Evolutionary conservation across 2,888 invertebrate genomes (phyloP), one percentile per base, ranked within the genome.

Genomic region (Aphodius sticticus): DNA sequence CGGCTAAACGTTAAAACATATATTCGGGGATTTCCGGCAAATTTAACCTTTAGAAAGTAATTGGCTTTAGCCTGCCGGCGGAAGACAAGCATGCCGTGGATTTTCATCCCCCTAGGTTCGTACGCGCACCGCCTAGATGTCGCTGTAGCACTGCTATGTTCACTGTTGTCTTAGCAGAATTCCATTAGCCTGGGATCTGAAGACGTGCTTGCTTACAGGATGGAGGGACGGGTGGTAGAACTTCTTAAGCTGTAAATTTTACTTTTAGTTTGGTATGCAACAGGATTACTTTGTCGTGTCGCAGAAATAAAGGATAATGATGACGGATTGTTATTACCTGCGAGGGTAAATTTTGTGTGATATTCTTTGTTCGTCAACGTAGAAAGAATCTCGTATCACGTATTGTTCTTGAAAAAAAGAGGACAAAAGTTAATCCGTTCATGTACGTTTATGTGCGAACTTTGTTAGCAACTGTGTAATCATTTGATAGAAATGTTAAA

Each of bases 21-120:
- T 53, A 53, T 53, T 53, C 53, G 53, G 53, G 53, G 53, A 53
- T 53, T 53, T 53, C 53, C 53, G 53, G 53, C 53, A 53, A 53
- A 53, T 53, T 53, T 53, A 53, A 53, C 53, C 53, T 53, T 53
- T 53, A 53, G 53, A 53, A 53, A 53, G 53, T 53, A 53, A 53
- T 53, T 53, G 53, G 53, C 53, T 53, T 53, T 53, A 53, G 2
- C 53, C 53, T 53, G 12, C 9, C 53, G 53, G 53, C 53, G 12
- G 53, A 53, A 53, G 53, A 0, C 53, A 1, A 53, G 53, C 53
- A 53, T 12, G 12, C 7, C 53, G 53, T 53, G 53, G 53, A 53
- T 53, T 53, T 53, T 53, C 53, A 9, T 9, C 53, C 53, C 12
- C 53, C 53, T 9, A 9, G 53, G 9, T 53, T 53, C 53, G 9